Conservation (phyloP, 2,888 invertebrate genomes). For the Dinocampus coccinellae region DNA sequence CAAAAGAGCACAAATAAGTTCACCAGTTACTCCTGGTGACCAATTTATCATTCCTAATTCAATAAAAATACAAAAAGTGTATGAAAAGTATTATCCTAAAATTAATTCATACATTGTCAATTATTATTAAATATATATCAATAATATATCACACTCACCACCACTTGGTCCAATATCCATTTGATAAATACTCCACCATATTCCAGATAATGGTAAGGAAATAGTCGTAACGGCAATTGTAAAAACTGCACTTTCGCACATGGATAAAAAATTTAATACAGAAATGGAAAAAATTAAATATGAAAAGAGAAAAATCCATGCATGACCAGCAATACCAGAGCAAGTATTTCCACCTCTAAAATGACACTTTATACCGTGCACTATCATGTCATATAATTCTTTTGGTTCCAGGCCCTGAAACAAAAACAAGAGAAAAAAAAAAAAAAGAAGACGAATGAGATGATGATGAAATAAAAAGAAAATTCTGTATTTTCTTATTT, state of each 20-base stretch:
- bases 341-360: constrained; percentile 55
- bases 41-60: constrained; percentile 69
- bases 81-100: too few relatives aligned
- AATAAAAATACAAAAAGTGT: constrained; percentile 23
- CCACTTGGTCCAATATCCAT: constrained; percentile 67
- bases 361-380: constrained; percentile 62
- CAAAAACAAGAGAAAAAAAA: constrained; percentile 58
- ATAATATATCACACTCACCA: constrained; percentile 59
- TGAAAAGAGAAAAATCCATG: constrained; percentile 71
- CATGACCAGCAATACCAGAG: constrained; percentile 63
- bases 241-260: constrained; percentile 74
- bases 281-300: constrained; percentile 71
- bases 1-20: constrained; percentile 73
- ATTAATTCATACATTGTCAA: too few relatives aligned
- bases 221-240: constrained; percentile 72
- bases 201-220: constrained; percentile 72
- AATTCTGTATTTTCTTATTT: background rate
- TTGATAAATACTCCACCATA: constrained; percentile 74
- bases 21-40: constrained; percentile 75
- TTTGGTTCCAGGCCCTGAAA: constrained; percentile 61
- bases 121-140: too few relatives aligned
- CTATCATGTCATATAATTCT: constrained; percentile 57
- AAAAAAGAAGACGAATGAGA: background rate
- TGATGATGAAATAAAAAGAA: too few relatives aligned
- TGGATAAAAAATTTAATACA: constrained; percentile 71